Percentiles rank a stretch among this genome's conserved stretches.
Conservation (phyloP, 2,797 vertebrate species). For the Micropoecilia bifurca region DNA sequence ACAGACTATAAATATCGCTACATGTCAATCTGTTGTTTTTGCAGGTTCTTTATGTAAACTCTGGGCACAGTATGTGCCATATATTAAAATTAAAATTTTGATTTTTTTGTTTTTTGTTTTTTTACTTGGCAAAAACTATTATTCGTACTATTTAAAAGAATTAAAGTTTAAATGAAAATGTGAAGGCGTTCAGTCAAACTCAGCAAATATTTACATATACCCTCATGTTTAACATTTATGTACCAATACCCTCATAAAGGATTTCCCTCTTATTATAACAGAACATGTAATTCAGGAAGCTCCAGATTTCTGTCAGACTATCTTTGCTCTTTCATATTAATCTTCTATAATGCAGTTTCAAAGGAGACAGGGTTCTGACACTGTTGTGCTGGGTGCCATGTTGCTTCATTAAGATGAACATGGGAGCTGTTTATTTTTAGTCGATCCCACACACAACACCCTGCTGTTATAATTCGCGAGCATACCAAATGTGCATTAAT, state of each 20-base stretch:
- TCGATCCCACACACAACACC: constrained; percentile 38
- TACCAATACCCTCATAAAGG: not conserved
- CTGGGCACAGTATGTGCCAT: not conserved
- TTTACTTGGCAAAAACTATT: not conserved
- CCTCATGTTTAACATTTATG: not conserved
- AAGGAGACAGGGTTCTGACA: constrained; percentile 23
- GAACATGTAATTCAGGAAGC: constrained; percentile 13
- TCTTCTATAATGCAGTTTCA: constrained; percentile 21
- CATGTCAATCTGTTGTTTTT: not conserved
- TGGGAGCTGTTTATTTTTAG: constrained; percentile 53
- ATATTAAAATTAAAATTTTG: not conserved
- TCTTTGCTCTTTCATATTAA: constrained; percentile 23
- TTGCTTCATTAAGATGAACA: constrained; percentile 46
- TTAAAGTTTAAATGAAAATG: not conserved
- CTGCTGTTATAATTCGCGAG: constrained; percentile 41
- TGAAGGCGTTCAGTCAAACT: not conserved
- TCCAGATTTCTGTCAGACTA: constrained; percentile 22
- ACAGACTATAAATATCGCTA: too few species aligned
- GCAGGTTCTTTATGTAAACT: not conserved
- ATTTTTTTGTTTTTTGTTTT: not conserved
- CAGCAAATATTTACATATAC: not conserved
- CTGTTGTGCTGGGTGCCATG: constrained; percentile 35
- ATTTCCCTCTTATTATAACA: not conserved
- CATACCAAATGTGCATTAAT: constrained; percentile 48
- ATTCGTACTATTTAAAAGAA: not conserved